These are phyloP conservation scores for Zeugodacus cucurbitae DNA, from an alignment of 1,140 invertebrate genomes.

Conservation along the genomic window DNA sequence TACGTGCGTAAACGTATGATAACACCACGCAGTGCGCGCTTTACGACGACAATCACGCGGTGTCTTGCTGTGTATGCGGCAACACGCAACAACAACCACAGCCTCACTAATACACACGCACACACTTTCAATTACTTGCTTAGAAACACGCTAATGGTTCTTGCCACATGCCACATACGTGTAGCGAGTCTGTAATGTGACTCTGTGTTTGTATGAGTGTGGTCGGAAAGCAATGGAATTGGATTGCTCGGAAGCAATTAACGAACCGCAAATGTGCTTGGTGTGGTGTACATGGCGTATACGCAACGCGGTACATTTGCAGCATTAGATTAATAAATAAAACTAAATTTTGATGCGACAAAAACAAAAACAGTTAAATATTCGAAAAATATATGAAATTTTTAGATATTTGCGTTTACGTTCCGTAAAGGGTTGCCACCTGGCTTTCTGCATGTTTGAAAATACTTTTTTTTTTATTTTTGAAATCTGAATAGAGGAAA, in stretches of 20 bases:
- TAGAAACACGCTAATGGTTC: background rate
- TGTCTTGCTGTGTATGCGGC: background rate
- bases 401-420: no score
- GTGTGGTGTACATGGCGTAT: background rate
- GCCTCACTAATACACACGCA: background rate
- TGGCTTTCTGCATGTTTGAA: no score
- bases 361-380: background rate
- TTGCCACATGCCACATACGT: background rate
- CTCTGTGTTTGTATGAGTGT: background rate
- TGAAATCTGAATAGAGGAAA: no score
- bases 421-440: no score
- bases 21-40: background rate
- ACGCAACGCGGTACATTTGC: background rate
- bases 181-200: background rate
- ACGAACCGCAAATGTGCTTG: background rate
- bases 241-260: conserved; percentile 21
- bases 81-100: background rate
- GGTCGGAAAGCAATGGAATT: background rate
- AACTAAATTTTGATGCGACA: background rate
- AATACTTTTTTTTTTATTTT: no score
- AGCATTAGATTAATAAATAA: background rate
- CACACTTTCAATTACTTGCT: background rate
- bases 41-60: background rate
- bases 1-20: background rate
- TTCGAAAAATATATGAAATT: no score